Evolutionary conservation across 2,113 vertebrate genomes (phyloP).

Genomic region (Nothobranchius furzeri): DNA sequence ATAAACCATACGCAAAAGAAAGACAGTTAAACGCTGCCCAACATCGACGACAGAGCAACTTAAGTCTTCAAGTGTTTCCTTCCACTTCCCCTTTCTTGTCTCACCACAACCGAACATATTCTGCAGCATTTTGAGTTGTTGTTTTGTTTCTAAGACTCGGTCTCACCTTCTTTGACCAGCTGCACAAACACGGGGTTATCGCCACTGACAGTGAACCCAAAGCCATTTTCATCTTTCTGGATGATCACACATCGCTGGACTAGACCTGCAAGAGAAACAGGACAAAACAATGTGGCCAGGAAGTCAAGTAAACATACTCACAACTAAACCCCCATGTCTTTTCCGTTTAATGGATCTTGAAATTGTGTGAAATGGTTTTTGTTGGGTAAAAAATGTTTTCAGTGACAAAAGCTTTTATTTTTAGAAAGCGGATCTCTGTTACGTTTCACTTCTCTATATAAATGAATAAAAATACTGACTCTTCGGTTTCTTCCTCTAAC

Average conservation of each 20-base stretch:
- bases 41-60: conserved; percentile 20
- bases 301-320: conserved; percentile 3
- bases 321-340: too few species aligned
- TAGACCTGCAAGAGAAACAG: conserved; percentile 83
- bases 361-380: neutral
- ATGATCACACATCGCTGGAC: conserved; percentile 98
- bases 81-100: conserved; percentile 17
- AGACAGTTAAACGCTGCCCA: conserved; percentile 18
- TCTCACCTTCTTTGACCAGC: conserved; percentile 96
- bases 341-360: neutral
- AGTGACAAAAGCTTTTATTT: neutral
- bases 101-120: conserved; percentile 7
- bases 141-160: conserved; percentile 1
- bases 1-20: neutral
- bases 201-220: conserved; percentile 97
- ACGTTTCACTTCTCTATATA: neutral
- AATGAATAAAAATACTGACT: neutral
- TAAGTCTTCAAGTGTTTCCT: conserved; percentile 26
- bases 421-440: neutral
- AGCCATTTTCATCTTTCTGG: conserved; percentile 98
- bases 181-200: conserved; percentile 99
- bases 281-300: conserved; percentile 37
- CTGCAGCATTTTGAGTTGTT: conserved; percentile 25
- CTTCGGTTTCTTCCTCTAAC: neutral
- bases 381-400: neutral